These are phyloP conservation scores for Dicaeum eximium DNA, from an alignment of 2,113 vertebrate genomes.

Conservation along the genomic window DNA sequence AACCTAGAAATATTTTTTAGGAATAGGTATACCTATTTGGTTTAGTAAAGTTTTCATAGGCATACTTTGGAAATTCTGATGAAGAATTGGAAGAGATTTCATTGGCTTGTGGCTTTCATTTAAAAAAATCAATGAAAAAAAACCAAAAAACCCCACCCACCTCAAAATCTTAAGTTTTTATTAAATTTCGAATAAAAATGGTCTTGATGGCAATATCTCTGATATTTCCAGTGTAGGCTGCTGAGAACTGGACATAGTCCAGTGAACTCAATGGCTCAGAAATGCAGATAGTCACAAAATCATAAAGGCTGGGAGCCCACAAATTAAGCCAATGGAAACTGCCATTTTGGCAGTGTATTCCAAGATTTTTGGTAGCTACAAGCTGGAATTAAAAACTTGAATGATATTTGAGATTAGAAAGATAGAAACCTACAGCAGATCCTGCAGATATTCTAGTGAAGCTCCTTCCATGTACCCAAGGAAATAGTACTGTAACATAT, in stretches of 20 bases:
- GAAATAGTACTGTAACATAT: background rate
- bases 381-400: background rate
- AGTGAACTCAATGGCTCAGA: background rate
- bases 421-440: background rate
- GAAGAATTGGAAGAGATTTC: background rate
- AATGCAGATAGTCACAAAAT: background rate
- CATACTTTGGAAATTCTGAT: background rate
- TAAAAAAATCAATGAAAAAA: accelerated
- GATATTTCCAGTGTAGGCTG: background rate
- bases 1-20: background rate
- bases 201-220: accelerated
- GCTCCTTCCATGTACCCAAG: background rate
- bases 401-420: background rate
- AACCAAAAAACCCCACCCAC: too few species aligned
- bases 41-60: background rate
- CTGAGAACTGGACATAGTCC: background rate
- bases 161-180: background rate
- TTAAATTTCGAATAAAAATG: background rate
- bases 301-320: background rate
- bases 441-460: background rate
- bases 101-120: background rate
- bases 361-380: background rate
- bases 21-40: background rate
- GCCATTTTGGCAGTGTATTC: background rate
- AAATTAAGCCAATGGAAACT: background rate